A percentile compares a stretch with the other conserved stretches of the same genome.
These are phyloP conservation scores for Tylochromis polylepis DNA, from an alignment of 2,113 vertebrate species.

Conservation along the genomic window DNA sequence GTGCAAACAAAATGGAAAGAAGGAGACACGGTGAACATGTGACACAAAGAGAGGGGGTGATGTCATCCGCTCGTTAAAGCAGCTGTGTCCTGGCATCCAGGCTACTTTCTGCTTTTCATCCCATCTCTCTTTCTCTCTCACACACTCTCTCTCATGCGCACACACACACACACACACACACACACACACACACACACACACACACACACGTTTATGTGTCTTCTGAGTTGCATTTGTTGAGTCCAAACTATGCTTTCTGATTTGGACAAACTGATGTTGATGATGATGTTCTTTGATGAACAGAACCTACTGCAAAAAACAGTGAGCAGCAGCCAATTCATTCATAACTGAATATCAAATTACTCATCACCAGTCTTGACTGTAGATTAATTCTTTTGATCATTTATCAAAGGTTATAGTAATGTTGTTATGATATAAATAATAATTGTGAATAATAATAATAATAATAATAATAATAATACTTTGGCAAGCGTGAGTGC, in stretches of 20 bases:
- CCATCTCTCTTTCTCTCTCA: rapidly evolving
- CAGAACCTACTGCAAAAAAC: no score
- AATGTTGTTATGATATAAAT: not conserved
- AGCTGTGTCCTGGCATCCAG: not conserved
- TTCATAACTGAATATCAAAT: not conserved
- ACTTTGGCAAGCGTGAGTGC: not conserved
- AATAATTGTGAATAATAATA: not conserved
- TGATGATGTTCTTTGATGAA: no score
- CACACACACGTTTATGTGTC: not conserved
- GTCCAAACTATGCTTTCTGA: not conserved
- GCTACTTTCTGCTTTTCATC: not conserved
- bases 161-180: not conserved
- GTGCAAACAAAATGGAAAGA: not conserved
- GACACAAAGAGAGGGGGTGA: not conserved
- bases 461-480: not conserved
- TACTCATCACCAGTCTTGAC: not conserved
- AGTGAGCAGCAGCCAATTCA: not conserved
- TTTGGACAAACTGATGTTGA: not conserved
- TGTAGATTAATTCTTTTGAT: not conserved
- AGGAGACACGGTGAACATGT: not conserved
- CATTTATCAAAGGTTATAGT: not conserved
- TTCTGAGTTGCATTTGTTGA: not conserved
- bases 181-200: not conserved
- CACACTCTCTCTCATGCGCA: rapidly evolving
- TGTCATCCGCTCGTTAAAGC: not conserved